Base-by-base conservation (phyloP, 2,113 vertebrate genomes). In the Colinus virginianus region DNA sequence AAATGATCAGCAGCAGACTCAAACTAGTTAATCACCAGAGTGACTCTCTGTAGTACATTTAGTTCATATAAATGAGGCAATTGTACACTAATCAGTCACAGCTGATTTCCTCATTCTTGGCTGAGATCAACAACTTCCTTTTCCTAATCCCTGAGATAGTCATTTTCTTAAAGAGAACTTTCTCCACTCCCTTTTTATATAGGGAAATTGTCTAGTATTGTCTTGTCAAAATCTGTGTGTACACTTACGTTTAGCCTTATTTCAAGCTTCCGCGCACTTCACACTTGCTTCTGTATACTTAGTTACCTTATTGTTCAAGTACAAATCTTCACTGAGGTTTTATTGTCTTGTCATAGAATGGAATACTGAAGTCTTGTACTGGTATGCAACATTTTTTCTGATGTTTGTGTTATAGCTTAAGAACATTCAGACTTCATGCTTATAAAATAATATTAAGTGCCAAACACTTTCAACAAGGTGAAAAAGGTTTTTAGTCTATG, bases 41-140 rank as follows among this genome's bases (percentile, higher is more conserved):
- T 64, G 77, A 72, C 42, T 77, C 42, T 69, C 32, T 28, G 32
- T 43, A 59, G n/a, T 53, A 66, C 30, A 34, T 23, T 64, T 48
- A 79, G 40, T 15, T 89, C 21, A 77, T 70, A 56, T 67, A 87
- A 94, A 70, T 67, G 45, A 67, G 63, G 38, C 78, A 80, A 72
- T 82, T 87, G 53, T 94, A 93, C 67, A 42, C 49, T 87, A 26
- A 89, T 82, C 74, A 76, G 2, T 78, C 58, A 42, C 43, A 78
- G 43, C 67, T 43, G 36, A 70, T 91, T 94, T 80, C 38, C 42
- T 76, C 42, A 9, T 89, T 85, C 71, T 76, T 85, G 45, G 36
- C 30, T 61, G 38, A 61, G 71, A 77, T 30, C 67, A 66, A 55
- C 40, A 76, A 32, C 45, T 80, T 91, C 49, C 68, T 94, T 76